Evolutionary conservation across 1,140 invertebrate species (phyloP), one percentile per base, ranked within the genome.

Genomic region (Macrotrachela quadricornifera): DNA sequence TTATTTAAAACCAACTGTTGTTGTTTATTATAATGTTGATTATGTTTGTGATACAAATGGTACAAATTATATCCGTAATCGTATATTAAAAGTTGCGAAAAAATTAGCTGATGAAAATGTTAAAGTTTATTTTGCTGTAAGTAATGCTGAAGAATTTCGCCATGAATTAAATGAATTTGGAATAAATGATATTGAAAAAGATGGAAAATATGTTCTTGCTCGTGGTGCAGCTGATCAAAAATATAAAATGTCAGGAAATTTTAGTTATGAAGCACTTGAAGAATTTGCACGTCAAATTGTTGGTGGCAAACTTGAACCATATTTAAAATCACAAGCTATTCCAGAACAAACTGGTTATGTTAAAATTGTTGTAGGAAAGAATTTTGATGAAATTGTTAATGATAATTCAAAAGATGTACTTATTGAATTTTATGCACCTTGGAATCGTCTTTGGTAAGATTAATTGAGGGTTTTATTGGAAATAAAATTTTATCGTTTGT

Each of bases 31-130:
- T 68, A 77, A 75, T 65, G 87, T 97, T 10, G 91, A 99, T 71
- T 97, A 96, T 64, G 77, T 81, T 0, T 94, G 94, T 71, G 95
- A 99, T 69, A 75, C 81, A 11, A 97, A 97, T 69, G 80, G 87
- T 42, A 96, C 91, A n/a, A 96, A 97, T 71, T 97, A 99, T 73
- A 97, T 91, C 88, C 80, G 92, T 61, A 99, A 99, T 73, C 95
- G 69, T 46, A 60, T 71, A 1, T 67, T 71, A 64, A 71, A 71
- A 57, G 66, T 68, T 43, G 90, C 85, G 54, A 82, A 91, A 65
- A 79, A 85, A 50, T 81, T 80, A 68, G 74, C 76, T 43, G 75
- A 77, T 49, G 61, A 56, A 21, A 63, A 62, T 6, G 60, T 63
- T 45, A 77, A 81, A 48, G 76, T 85, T 10, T 80, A 72, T 51